Evolutionary conservation across 2,888 invertebrate species (phyloP).

Genomic region (Erebia palarica): DNA sequence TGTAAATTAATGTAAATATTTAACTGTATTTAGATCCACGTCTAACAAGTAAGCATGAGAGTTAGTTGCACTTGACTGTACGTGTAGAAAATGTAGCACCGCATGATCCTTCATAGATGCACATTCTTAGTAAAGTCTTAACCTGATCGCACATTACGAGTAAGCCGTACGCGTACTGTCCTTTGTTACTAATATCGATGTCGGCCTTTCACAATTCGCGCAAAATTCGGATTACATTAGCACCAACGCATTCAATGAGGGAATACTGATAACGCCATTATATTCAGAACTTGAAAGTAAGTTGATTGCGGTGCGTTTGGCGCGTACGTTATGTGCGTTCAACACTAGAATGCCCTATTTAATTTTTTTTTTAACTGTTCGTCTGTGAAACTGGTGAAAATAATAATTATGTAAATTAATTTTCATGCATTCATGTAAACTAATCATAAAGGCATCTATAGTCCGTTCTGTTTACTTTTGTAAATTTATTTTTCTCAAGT

Average conservation of each 20-base stretch:
- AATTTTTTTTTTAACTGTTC: conserved; percentile 1
- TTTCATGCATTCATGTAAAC: neutral
- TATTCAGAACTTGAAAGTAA: neutral
- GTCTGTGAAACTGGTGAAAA: neutral
- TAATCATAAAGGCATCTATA: neutral
- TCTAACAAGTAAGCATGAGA: conserved; percentile 43
- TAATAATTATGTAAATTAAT: neutral
- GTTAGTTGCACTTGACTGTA: conserved; percentile 51
- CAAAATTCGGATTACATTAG: neutral
- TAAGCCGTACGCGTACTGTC: neutral
- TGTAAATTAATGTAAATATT: conserved; percentile 16
- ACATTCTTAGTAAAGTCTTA: conserved; percentile 8
- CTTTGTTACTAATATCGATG: neutral
- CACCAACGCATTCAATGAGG: neutral
- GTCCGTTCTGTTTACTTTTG: no score
- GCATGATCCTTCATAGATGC: conserved; percentile 53
- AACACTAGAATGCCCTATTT: neutral
- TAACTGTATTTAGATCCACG: conserved; percentile 20
- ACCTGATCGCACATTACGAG: neutral
- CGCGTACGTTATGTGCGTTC: neutral
- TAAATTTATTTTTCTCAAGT: no score
- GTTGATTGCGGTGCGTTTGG: neutral
- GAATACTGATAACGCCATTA: neutral
- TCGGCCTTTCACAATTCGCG: no score
- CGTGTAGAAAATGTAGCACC: conserved; percentile 62